A percentile compares a stretch with the other conserved stretches of the same genome.
Evolutionary conservation across 2,113 vertebrate species (phyloP).

Genomic region (rabbit (Oryctolagus cuniculus)): DNA sequence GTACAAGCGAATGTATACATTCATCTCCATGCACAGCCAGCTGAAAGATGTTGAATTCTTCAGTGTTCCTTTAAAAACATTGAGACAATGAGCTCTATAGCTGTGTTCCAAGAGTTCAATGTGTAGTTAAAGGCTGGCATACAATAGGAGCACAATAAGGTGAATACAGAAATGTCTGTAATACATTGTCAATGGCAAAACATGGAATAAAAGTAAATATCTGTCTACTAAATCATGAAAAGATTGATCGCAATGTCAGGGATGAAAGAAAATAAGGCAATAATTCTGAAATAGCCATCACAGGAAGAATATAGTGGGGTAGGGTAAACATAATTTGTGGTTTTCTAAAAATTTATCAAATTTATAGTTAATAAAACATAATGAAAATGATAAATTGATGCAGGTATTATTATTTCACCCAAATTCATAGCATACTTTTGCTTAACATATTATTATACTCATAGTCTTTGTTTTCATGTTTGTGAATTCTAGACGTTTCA

Average conservation of each 20-base stretch:
- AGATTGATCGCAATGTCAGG: background rate
- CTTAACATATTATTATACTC: background rate
- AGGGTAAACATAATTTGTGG: background rate
- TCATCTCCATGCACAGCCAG: background rate
- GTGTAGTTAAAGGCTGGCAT: background rate
- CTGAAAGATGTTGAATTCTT: background rate
- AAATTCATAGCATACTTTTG: background rate
- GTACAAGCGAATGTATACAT: background rate
- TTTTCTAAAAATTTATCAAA: background rate
- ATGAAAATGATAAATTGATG: background rate
- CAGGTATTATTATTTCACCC: background rate
- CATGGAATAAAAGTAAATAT: background rate
- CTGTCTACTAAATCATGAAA: constrained; percentile 2
- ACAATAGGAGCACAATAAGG: background rate
- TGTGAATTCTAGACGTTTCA: background rate
- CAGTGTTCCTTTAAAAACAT: background rate
- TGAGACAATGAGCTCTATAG: background rate
- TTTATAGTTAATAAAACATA: background rate
- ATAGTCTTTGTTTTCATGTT: background rate
- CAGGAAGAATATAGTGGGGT: background rate
- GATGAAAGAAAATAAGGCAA: background rate
- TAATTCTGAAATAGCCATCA: background rate
- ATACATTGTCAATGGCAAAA: background rate
- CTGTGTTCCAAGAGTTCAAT: background rate
- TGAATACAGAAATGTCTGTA: background rate